Evolutionary conservation across 2,113 vertebrate genomes (phyloP).

Genomic region (Sinocyclocheilus anophthalmus): DNA sequence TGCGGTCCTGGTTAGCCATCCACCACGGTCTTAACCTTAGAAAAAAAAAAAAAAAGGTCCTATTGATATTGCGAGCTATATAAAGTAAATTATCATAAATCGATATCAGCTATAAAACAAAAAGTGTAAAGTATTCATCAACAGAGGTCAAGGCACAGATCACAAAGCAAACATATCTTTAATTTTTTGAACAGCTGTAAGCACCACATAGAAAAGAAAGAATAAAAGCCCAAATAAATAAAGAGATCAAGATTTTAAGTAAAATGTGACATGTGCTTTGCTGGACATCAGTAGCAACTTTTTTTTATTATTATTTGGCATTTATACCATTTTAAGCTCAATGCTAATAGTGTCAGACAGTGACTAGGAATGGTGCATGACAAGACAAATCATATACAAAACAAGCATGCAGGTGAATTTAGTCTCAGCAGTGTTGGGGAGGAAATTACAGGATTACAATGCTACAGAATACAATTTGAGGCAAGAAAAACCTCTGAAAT

Average conservation of each 20-base stretch:
- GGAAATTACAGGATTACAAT: constrained; percentile 3
- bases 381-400: constrained; percentile 44
- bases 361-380: constrained; percentile 8
- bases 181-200: constrained; percentile 47
- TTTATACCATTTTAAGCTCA: constrained; percentile 3
- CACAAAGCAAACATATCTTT: constrained; percentile 47
- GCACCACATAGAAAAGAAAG: constrained; percentile 45
- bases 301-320: not conserved
- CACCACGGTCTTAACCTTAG: too few relatives aligned
- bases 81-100: too few relatives aligned
- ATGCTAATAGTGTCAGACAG: not conserved
- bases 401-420: constrained; percentile 13
- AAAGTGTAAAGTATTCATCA: not conserved
- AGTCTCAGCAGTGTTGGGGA: constrained; percentile 2
- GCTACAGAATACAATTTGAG: not conserved
- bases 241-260: constrained; percentile 23
- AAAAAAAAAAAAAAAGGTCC: too few relatives aligned
- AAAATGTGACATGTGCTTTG: constrained; percentile 42
- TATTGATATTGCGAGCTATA: too few relatives aligned
- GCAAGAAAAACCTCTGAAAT: constrained; percentile 32
- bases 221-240: constrained; percentile 46
- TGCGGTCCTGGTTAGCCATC: too few relatives aligned
- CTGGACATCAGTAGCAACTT: constrained; percentile 45
- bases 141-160: not conserved
- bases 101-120: too few relatives aligned